A percentile compares a stretch with the other conserved stretches of the same genome.
These are phyloP conservation scores for Lycophotia porphyrea DNA, from an alignment of 2,888 invertebrate species.

Conservation along the genomic window DNA sequence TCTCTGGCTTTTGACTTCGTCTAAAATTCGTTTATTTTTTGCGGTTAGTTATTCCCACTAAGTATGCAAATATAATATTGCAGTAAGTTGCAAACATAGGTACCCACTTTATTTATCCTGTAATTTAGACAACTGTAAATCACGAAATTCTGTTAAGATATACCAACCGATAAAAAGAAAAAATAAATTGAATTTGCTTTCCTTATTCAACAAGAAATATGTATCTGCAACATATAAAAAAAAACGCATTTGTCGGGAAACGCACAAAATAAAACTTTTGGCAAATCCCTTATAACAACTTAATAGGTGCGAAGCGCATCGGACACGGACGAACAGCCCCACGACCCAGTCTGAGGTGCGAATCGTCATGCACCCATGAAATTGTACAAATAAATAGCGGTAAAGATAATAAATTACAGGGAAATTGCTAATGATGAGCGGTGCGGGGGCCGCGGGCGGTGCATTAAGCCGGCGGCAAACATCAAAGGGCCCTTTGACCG, in stretches of 20 bases:
- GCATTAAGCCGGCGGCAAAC: constrained; percentile 90
- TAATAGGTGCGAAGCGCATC: constrained; percentile 57
- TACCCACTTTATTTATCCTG: neutral
- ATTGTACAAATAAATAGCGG: constrained; percentile 89
- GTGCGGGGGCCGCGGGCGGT: constrained; percentile 88
- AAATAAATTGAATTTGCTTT: neutral
- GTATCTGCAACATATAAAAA: neutral
- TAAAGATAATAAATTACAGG: constrained; percentile 90
- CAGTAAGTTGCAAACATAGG: neutral
- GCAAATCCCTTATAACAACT: constrained; percentile 10
- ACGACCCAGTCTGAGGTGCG: constrained; percentile 70
- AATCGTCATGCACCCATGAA: constrained; percentile 81
- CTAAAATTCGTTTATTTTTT: constrained; percentile 52
- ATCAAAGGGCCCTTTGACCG: constrained; percentile 90
- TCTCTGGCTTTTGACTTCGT: constrained; percentile 47
- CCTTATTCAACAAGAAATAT: neutral
- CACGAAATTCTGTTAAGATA: neutral
- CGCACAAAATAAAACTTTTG: neutral
- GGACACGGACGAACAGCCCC: constrained; percentile 56
- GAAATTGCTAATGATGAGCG: constrained; percentile 90
- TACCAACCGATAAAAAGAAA: neutral
- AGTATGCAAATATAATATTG: constrained; percentile 35
- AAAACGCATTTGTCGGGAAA: neutral
- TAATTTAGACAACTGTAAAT: neutral
- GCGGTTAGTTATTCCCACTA: constrained; percentile 46